A percentile compares a stretch with the other conserved stretches of the same genome.
These are phyloP conservation scores for Cyprinodon brontotheroides DNA, from an alignment of 2,113 vertebrate genomes.

Conservation along the genomic window DNA sequence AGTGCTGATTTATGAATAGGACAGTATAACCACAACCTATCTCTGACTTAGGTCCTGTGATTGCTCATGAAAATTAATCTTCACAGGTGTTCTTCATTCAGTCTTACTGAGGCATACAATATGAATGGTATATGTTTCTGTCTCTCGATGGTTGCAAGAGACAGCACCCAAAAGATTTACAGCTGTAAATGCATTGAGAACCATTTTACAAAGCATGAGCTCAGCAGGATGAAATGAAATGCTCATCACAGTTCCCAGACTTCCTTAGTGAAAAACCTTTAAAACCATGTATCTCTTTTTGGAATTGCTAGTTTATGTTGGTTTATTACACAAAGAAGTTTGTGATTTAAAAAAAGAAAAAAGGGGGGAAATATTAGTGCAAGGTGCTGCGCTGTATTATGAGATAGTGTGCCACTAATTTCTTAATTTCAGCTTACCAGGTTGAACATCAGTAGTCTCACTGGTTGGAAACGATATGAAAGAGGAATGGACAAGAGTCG, in stretches of 20 bases:
- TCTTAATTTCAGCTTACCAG: constrained; percentile 79
- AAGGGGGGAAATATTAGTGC: no score
- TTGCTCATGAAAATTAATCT: background rate
- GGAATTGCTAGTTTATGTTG: background rate
- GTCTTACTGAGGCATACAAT: background rate
- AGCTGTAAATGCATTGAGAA: background rate
- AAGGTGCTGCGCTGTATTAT: background rate
- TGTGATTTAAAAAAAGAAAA: background rate
- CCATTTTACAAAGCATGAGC: background rate
- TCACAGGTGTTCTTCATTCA: background rate
- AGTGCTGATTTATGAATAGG: background rate
- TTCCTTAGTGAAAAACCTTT: background rate
- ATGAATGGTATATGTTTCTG: background rate
- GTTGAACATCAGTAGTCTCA: constrained; percentile 89
- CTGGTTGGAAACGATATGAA: constrained; percentile 86
- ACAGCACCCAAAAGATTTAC: background rate
- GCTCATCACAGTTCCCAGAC: background rate
- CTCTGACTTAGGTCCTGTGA: no score
- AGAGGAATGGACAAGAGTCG: constrained; percentile 92
- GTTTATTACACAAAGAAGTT: background rate
- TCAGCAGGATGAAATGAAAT: background rate
- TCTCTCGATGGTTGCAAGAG: background rate
- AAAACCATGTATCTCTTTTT: background rate
- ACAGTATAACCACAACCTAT: background rate
- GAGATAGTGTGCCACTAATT: background rate